These are phyloP conservation scores for Craniophora ligustri DNA, from an alignment of 2,888 invertebrate genomes.

Conservation along the genomic window DNA sequence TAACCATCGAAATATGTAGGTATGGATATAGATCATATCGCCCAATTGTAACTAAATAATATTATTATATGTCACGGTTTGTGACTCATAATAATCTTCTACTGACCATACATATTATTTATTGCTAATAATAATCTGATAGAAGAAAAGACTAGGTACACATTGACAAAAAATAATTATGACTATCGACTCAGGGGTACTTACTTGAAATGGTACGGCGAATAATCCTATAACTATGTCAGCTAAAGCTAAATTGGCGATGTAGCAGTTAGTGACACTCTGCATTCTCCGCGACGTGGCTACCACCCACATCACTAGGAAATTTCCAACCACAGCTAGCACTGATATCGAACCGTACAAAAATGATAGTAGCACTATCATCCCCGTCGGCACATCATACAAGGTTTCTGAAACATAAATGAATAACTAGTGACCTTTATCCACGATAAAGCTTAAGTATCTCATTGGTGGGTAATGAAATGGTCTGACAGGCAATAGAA, in stretches of 20 bases:
- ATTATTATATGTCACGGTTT: no score
- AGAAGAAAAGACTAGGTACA: background rate
- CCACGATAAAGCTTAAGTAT: constrained; percentile 10
- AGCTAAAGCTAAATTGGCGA: constrained; percentile 95
- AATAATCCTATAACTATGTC: constrained; percentile 96
- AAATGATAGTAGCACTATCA: constrained; percentile 92
- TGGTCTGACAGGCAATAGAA: constrained; percentile 15
- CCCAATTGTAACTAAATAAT: no score
- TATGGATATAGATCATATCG: no score
- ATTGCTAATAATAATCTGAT: background rate
- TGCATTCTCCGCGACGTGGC: constrained; percentile 93
- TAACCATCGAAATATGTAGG: no score
- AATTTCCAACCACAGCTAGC: constrained; percentile 94
- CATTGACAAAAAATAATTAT: constrained; percentile 27
- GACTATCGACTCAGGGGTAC: constrained; percentile 44
- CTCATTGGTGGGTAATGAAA: constrained; percentile 20
- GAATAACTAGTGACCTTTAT: no score
- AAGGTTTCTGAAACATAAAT: constrained; percentile 87
- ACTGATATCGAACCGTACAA: constrained; percentile 95
- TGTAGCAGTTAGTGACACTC: constrained; percentile 95
- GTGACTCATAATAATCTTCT: no score
- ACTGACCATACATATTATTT: no score
- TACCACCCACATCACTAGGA: constrained; percentile 95
- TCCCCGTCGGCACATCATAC: constrained; percentile 92
- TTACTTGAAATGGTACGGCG: constrained; percentile 93